Evolutionary conservation across 2,888 invertebrate species (phyloP).

Genomic region (Oscheius sp.): DNA sequence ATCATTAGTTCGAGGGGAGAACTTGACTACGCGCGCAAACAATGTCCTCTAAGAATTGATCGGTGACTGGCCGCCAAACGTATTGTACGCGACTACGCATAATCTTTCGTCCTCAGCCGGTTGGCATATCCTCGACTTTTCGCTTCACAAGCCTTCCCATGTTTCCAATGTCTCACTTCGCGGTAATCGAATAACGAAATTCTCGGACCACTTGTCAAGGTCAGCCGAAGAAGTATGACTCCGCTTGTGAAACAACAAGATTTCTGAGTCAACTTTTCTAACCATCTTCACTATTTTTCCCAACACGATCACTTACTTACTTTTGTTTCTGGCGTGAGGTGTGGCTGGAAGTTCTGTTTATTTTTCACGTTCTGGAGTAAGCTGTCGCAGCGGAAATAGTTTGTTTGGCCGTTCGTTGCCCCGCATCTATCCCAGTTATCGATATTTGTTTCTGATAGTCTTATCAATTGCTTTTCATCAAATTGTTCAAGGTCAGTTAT

Average conservation of each 20-base stretch:
- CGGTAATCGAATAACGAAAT: constrained; percentile 22
- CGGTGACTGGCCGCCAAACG: constrained; percentile 26
- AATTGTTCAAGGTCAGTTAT: no score
- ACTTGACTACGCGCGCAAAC: constrained; percentile 31
- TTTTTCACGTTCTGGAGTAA: constrained; percentile 1
- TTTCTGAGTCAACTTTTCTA: background rate
- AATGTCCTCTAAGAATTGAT: constrained; percentile 35
- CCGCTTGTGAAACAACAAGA: constrained; percentile 1
- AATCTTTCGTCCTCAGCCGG: constrained; percentile 17
- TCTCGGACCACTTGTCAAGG: constrained; percentile 16
- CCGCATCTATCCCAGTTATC: background rate
- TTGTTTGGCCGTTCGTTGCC: constrained; percentile 8
- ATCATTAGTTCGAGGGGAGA: constrained; percentile 23
- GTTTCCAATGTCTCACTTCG: no score
- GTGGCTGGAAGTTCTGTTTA: background rate
- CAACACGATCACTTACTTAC: no score
- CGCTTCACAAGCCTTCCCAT: background rate
- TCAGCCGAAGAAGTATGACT: constrained; percentile 4
- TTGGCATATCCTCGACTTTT: constrained; percentile 1
- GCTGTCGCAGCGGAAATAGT: constrained; percentile 1
- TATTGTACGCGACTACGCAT: constrained; percentile 26
- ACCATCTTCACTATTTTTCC: background rate
- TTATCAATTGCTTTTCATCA: background rate
- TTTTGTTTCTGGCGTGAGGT: background rate
- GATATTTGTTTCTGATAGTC: constrained; percentile 8